Base-by-base conservation (phyloP, 2,888 invertebrate species). In the Lithodes maja region DNA sequence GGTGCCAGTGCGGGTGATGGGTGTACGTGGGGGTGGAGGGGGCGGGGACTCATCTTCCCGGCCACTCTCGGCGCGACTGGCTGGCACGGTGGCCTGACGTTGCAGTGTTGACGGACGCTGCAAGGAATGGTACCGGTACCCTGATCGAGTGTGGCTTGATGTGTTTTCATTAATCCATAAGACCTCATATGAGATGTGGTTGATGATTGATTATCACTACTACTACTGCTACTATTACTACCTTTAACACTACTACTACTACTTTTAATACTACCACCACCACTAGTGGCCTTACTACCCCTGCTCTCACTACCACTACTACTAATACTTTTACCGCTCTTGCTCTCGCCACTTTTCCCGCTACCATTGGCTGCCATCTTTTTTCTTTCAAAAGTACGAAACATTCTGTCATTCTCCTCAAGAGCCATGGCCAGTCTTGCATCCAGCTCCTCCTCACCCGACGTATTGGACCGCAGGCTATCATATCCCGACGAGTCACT, bases 391-490 rank as follows among this genome's bases (percentile, higher is more conserved):
- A 91, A 90, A 78, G 87, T 90, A 81, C 86, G 90, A 75, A 91
- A 90, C 90, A 91, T 91, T 82, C 90, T 87, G 52, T 91, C 90
- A 75, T 91, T 91, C 83, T 91, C 91, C 75, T 90, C 91, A 17
- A 91, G 75, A 2, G 90, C 91, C 87, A 90, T 85, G 15, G 91
- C 91, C 52, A 91, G 68, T 53, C 87, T 86, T n/a, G 83, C 89
- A 61, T 91, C 91, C 74, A 90, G 83, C 82, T 91, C 91, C 61
- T 78, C 75, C 54, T 80, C 74, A 0, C 83, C 81, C 53, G 87
- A 86, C 68, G 85, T 87, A 82, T 91, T 90, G 68, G 90, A 90
- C 54, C 86, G 69, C 49, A 91, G 85, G 74, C 87, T 90, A 69
- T 91, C 88, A 55, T 91, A 88, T n/a, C 88, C 90, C 15, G 90